These are phyloP conservation scores for Leptocoma aspasia DNA, from an alignment of 2,113 vertebrate genomes.

Conservation along the genomic window DNA sequence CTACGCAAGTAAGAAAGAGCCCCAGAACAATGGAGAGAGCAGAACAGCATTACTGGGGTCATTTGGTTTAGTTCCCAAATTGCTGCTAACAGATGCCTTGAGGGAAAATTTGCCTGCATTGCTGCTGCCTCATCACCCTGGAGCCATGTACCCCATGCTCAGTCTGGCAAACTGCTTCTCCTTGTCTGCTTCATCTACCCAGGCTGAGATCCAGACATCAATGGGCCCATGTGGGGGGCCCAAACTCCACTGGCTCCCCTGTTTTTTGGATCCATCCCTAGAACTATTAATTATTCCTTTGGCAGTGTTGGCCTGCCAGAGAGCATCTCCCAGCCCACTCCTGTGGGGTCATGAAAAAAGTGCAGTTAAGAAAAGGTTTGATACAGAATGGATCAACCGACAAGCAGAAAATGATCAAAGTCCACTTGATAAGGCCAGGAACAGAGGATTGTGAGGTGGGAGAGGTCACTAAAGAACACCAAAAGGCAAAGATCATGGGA, in stretches of 20 bases:
- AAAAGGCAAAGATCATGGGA: not conserved
- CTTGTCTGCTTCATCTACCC: not conserved
- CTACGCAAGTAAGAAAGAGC: not conserved
- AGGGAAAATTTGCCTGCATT: not conserved
- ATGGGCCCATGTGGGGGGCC: not conserved
- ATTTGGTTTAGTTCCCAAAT: constrained; percentile 23
- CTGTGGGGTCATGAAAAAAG: not conserved
- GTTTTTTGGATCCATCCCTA: not conserved
- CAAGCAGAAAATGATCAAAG: not conserved
- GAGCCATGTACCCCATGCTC: not conserved
- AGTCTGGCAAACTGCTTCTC: not conserved
- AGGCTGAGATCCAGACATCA: not conserved
- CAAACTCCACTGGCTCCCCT: not conserved
- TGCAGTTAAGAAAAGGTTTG: not conserved
- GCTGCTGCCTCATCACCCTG: not conserved
- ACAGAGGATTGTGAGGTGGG: not conserved
- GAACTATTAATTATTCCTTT: not conserved
- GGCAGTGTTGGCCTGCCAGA: not conserved
- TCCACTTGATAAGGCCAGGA: not conserved
- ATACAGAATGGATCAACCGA: not conserved
- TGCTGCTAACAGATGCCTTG: not conserved
- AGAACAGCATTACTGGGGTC: not conserved
- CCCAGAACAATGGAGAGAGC: constrained; percentile 9
- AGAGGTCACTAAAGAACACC: not conserved
- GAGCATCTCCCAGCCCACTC: not conserved